A percentile compares a stretch with the other conserved stretches of the same genome.
phyloP scores from a whole-genome alignment of 2,113 vertebrate species.

The Myocastor coypus region DNA sequence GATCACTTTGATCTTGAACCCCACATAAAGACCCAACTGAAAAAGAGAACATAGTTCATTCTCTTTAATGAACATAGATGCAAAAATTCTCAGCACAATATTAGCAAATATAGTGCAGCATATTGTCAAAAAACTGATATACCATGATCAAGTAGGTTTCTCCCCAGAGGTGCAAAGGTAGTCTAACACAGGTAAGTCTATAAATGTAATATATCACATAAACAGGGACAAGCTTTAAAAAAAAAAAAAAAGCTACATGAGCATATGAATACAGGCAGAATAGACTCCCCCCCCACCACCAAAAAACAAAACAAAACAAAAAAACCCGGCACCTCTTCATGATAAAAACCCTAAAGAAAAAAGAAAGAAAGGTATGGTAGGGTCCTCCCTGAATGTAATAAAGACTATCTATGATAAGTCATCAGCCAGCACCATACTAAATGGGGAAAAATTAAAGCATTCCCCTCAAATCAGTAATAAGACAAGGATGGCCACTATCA shows the following conservation, averaged over 20 bases:
- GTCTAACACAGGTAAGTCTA: background rate
- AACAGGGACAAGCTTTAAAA: no score
- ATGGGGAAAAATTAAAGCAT: no score
- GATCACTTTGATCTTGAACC: background rate
- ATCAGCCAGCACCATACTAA: no score
- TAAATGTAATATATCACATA: no score
- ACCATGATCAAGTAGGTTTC: background rate
- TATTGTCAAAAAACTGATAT: background rate
- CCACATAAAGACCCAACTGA: background rate
- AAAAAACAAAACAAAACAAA: no score
- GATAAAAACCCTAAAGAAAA: background rate
- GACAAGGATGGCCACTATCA: no score
- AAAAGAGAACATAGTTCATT: background rate
- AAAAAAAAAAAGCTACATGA: background rate
- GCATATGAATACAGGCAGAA: background rate
- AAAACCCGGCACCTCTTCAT: no score
- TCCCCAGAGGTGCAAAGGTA: background rate
- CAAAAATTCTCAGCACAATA: background rate
- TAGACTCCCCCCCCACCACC: no score
- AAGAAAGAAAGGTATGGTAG: background rate
- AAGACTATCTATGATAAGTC: no score
- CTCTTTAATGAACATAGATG: background rate
- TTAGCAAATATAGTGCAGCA: background rate
- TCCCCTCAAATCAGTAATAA: no score
- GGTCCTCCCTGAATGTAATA: background rate